A percentile compares a stretch with the other conserved stretches of the same genome.
Evolutionary conservation across 2,888 invertebrate genomes (phyloP).

Genomic region (Pristionchus fissidentatus): DNA sequence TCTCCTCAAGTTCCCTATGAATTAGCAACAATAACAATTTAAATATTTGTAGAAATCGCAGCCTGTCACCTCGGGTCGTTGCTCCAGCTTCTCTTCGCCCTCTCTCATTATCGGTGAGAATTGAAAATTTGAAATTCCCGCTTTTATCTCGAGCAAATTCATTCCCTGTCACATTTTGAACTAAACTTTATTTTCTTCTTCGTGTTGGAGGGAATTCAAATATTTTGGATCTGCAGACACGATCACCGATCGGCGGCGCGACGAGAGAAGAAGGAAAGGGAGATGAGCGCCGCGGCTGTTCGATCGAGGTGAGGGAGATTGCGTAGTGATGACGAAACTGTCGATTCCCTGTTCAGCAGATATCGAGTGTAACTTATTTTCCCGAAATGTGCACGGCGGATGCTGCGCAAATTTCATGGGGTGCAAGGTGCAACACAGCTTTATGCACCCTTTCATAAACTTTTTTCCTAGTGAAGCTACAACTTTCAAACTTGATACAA

Average conservation of each 20-base stretch:
- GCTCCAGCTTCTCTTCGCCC: conserved; percentile 44
- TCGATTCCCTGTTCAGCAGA: too few relatives aligned
- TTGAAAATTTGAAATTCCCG: conserved; percentile 1
- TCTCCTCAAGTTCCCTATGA: neutral
- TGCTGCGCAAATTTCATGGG: too few relatives aligned
- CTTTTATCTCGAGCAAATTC: neutral
- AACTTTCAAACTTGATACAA: too few relatives aligned
- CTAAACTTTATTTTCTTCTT: neutral
- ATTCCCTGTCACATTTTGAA: neutral
- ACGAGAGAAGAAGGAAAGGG: neutral
- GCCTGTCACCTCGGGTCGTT: conserved; percentile 30
- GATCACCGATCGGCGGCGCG: conserved; percentile 26
- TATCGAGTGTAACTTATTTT: neutral
- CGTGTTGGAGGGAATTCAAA: conserved; percentile 9
- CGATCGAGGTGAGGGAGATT: conserved; percentile 32
- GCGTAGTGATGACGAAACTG: neutral
- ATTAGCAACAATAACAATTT: neutral
- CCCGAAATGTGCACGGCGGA: neutral
- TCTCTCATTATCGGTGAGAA: conserved; percentile 35
- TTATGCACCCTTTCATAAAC: too few relatives aligned
- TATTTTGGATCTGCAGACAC: conserved; percentile 13
- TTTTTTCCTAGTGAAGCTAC: too few relatives aligned
- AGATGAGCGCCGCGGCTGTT: conserved; percentile 20
- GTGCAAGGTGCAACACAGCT: too few relatives aligned
- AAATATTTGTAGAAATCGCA: conserved; percentile 26